Conservation (phyloP, 1,140 invertebrate genomes). For the Pseudobourletiella spinata region DNA sequence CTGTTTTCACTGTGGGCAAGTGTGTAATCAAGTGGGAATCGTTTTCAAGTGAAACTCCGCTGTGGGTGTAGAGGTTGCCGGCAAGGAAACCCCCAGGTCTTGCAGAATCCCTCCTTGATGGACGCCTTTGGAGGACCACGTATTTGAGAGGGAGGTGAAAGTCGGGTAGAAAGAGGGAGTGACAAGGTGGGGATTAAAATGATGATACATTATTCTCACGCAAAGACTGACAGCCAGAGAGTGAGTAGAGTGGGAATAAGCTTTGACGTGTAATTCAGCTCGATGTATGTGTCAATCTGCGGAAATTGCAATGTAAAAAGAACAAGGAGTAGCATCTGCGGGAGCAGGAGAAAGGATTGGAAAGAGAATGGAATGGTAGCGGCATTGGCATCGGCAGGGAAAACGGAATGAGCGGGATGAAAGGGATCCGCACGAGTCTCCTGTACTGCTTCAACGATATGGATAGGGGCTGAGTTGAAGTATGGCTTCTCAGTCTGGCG, state of each 20-base stretch:
- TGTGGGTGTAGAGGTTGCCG: too few species aligned
- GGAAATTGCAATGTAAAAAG: constrained; percentile 15
- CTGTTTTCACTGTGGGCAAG: too few species aligned
- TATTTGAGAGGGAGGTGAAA: too few species aligned
- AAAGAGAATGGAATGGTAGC: too few species aligned
- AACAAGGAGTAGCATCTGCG: not conserved
- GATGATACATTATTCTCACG: too few species aligned
- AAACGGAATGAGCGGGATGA: not conserved
- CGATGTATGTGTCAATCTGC: constrained; percentile 16
- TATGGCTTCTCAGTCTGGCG: constrained; percentile 7
- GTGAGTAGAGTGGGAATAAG: not conserved
- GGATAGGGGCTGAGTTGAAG: constrained; percentile 4
- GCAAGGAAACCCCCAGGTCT: too few species aligned
- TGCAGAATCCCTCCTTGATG: too few species aligned
- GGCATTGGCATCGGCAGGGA: not conserved
- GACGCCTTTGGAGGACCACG: too few species aligned
- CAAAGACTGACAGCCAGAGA: not conserved
- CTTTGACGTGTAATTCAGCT: constrained; percentile 4
- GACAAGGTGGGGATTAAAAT: too few species aligned
- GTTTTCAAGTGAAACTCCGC: too few species aligned
- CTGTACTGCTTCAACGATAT: too few species aligned
- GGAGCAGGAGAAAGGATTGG: constrained; percentile 8
- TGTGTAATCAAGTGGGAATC: too few species aligned
- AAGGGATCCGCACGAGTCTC: not conserved
- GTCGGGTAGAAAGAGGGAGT: not conserved